Evolutionary conservation across 2,888 invertebrate genomes (phyloP), one percentile per base, ranked within the genome.

Genomic region (Corbicula japonica): DNA sequence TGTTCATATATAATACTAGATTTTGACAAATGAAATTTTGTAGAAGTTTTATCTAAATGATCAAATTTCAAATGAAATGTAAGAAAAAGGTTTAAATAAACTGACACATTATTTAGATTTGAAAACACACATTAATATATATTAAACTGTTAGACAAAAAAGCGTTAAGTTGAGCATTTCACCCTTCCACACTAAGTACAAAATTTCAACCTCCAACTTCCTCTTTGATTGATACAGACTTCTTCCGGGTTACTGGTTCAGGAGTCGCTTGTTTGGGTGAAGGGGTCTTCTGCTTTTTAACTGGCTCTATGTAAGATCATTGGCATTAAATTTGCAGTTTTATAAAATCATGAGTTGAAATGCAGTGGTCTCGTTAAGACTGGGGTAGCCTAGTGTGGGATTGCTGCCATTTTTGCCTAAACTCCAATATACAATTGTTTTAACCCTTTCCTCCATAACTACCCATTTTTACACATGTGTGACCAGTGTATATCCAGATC

Each of bases 201-300:
- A 35, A 56, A 32, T 35, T 56, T 56, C 56, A 18, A 56, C 34
- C 5, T 56, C 41, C 18, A 15, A 8, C 18, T 8, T 58, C 60
- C 48, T 77, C 72, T 61, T 66, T 68, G 21, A 72, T 72, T 21
- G 76, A 72, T 26, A 77, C 76, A n/a, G 76, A 77, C 61, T 77
- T 77, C 26, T 61, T 66, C n/a, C 76, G 38, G 26, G 66, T 38
- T 60, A 66, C 52, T 3, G 73, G 58, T 38, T 73, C 63, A 2
- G 50, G 52, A 1, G 72, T 68, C 41, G 62, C 48, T 30, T 41
- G 35, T 35, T 26, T n/a, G 1, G 41, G 58, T 15, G 62, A 41
- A 15, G 70, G 54, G 21, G 58, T 50, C 35, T 63, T 63, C 46
- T 58, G 32, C 15, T 35, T 34, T 34, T 58, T 58, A 5, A 32